These are phyloP conservation scores for Dicyrtomina minuta DNA, from an alignment of 2,888 invertebrate genomes.

Conservation along the genomic window DNA sequence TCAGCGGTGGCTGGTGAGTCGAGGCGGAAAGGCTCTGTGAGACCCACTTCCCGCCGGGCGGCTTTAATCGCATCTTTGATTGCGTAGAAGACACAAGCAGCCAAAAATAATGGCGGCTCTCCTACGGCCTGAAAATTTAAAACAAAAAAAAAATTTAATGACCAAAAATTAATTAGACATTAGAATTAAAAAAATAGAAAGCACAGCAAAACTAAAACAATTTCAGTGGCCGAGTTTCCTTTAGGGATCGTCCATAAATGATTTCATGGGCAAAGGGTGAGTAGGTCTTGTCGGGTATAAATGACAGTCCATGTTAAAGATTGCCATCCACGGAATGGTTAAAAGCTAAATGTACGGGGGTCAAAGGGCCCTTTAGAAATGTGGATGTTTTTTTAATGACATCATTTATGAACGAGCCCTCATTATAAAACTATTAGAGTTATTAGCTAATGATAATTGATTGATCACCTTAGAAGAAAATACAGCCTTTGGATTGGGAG, in stretches of 20 bases:
- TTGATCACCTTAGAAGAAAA: conserved; percentile 93
- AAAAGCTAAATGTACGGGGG: too few species aligned
- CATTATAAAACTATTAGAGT: too few species aligned
- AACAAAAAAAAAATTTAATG: neutral
- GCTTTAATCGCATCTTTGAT: conserved; percentile 83
- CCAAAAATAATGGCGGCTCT: conserved; percentile 91
- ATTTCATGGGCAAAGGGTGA: too few species aligned
- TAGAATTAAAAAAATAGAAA: neutral
- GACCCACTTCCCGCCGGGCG: conserved; percentile 72
- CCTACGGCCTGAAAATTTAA: conserved; percentile 84
- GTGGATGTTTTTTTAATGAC: too few species aligned
- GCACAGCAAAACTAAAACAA: neutral
- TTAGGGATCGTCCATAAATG: too few species aligned
- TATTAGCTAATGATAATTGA: too few species aligned
- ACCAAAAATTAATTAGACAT: neutral
- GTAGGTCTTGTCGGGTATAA: too few species aligned
- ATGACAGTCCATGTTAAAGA: too few species aligned
- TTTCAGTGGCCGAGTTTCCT: too few species aligned
- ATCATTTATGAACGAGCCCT: too few species aligned
- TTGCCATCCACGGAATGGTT: too few species aligned
- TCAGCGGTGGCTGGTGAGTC: conserved; percentile 87
- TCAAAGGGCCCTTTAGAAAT: too few species aligned
- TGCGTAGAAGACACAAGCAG: conserved; percentile 82
- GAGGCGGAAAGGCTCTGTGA: conserved; percentile 63
- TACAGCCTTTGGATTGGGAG: conserved; percentile 84